phyloP scores from a whole-genome alignment of 1,140 invertebrate species.

The Alviniconcha marisindica region DNA sequence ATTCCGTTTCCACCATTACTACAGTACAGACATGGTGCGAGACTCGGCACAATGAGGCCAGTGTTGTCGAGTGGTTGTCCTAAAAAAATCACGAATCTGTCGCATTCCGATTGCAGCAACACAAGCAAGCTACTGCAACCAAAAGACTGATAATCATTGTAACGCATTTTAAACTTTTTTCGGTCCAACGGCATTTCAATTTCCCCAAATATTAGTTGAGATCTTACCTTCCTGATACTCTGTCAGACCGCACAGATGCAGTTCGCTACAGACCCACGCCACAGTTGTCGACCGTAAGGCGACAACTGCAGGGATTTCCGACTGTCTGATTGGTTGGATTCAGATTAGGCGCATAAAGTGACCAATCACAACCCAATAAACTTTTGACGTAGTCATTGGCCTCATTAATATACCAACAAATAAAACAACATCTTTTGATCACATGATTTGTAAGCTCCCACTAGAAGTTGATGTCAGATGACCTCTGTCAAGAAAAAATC shows the following conservation, averaged over 20 bases:
- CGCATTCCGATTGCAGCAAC: neutral
- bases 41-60: constrained; percentile 6
- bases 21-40: constrained; percentile 34
- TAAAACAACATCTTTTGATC: constrained; percentile 46
- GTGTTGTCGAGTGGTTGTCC: neutral
- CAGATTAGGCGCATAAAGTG: constrained; percentile 49
- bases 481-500: no score
- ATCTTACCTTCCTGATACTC: constrained; percentile 29
- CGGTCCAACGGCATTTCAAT: neutral
- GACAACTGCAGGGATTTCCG: constrained; percentile 36
- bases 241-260: constrained; percentile 8
- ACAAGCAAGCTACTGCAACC: constrained; percentile 38
- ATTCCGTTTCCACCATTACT: constrained; percentile 37
- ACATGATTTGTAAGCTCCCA: constrained; percentile 28
- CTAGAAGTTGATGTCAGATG: neutral
- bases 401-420: constrained; percentile 46
- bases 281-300: constrained; percentile 43
- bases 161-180: constrained; percentile 50
- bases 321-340: constrained; percentile 58
- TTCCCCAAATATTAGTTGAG: neutral
- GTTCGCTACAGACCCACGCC: constrained; percentile 55
- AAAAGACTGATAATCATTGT: constrained; percentile 45
- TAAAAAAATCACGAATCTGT: neutral
- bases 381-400: constrained; percentile 56
- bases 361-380: constrained; percentile 57